Percentiles rank a stretch among this genome's conserved stretches.
phyloP scores from a whole-genome alignment of 2,888 invertebrate genomes.

The Thecophora atra region DNA sequence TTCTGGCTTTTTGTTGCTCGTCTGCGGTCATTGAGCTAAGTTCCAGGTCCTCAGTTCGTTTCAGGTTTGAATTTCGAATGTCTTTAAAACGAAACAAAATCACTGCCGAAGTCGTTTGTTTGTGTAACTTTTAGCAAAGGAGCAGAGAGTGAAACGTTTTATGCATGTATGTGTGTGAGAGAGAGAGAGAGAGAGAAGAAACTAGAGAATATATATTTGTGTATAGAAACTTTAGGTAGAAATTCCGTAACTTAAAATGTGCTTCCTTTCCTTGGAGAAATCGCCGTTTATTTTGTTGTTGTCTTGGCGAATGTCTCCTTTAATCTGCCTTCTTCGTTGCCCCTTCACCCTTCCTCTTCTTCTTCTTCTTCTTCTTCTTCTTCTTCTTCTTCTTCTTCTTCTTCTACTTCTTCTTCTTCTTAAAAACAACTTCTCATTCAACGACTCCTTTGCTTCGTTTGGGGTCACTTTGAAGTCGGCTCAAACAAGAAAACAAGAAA shows the following conservation, averaged over 20 bases:
- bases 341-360: neutral
- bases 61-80: slow-evolving; percentile 23
- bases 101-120: slow-evolving; percentile 5
- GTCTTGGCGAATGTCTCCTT: slow-evolving; percentile 8
- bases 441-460: neutral
- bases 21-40: slow-evolving; percentile 43
- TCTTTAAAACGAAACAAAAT: slow-evolving; percentile 10
- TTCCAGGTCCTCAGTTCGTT: neutral
- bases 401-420: neutral
- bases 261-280: neutral
- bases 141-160: neutral
- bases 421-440: too few species aligned
- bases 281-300: neutral
- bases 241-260: slow-evolving; percentile 12
- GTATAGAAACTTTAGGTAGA: slow-evolving; percentile 11
- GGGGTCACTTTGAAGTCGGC: slow-evolving; percentile 11
- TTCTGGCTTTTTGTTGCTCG: slow-evolving; percentile 33
- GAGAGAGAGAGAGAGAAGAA: too few species aligned
- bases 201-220: neutral
- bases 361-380: neutral
- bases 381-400: neutral
- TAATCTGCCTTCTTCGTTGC: slow-evolving; percentile 1
- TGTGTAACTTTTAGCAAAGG: neutral
- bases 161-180: neutral
- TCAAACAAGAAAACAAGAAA: too few species aligned